phyloP scores from a whole-genome alignment of 2,888 invertebrate species.

The Scaptomyza tumidula region DNA sequence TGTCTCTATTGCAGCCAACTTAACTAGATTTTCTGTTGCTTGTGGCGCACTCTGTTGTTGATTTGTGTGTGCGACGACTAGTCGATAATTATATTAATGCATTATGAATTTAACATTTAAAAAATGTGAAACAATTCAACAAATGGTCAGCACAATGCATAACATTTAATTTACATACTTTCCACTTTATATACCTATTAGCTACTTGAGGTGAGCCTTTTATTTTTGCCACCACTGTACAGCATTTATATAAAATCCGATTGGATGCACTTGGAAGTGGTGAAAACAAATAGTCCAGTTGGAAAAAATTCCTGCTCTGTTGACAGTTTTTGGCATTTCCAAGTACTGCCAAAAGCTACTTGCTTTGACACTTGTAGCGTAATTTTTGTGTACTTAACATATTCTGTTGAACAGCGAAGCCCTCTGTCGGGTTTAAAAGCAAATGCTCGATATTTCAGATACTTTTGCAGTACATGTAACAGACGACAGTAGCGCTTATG shows the following conservation, averaged over 20 bases:
- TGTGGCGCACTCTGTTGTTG: slow-evolving; percentile 33
- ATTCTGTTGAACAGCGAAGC: background rate
- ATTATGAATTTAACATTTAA: too few species aligned
- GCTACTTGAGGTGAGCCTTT: too few species aligned
- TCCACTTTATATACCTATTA: too few species aligned
- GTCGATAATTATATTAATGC: slow-evolving; percentile 6
- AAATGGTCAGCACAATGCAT: too few species aligned
- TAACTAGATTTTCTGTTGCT: background rate
- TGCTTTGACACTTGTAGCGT: background rate
- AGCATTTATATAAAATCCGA: background rate
- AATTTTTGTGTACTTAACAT: background rate
- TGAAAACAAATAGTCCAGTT: background rate
- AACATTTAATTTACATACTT: too few species aligned
- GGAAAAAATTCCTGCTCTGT: slow-evolving; percentile 5
- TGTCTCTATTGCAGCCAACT: slow-evolving; percentile 27
- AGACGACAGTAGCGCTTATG: background rate
- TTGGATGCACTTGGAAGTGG: background rate
- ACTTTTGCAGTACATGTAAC: slow-evolving; percentile 8
- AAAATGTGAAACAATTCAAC: too few species aligned
- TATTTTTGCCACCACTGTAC: background rate
- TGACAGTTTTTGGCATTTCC: background rate
- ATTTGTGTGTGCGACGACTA: background rate
- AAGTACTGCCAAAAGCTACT: background rate
- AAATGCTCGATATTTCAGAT: background rate
- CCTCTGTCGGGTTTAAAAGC: background rate